Base-by-base conservation (phyloP, 1,140 invertebrate genomes). In the Mya arenaria region DNA sequence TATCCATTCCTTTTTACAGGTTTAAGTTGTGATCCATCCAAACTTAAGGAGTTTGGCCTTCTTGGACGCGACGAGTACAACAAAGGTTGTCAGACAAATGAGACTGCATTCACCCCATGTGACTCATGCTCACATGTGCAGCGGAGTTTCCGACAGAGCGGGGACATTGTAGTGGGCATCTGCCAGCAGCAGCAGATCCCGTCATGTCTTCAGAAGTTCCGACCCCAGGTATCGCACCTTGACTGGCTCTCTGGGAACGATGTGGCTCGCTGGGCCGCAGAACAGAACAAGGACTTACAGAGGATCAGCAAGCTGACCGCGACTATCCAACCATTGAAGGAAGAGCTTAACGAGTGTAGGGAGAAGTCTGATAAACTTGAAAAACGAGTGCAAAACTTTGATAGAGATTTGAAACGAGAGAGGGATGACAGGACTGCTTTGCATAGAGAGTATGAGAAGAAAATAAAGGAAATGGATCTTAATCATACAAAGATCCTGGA, bases 51-150 rank as follows among this genome's bases (percentile, higher is more conserved):
- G 30, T 82, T 65, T 65, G 71, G 79, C 39, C 13, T 71, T 28
- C 41, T 89, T 17, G 66, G 87, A 4, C 84, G 84, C 73, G 92
- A 92, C 60, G 85, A 84, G 28, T 90, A 85, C 72, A 89, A 88
- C 65, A 92, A 92, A 84, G 84, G 86, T 25, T 87, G 85, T 65
- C 92, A 92, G 85, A 92, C 92, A 30, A 78, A 84, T 30, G 92
- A 92, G 63, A 91, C 92, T 10, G 90, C 90, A 0, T 92, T 92
- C 86, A 87, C 92, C 1, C 90, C 92, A 23, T 92, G 92, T 86
- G 91, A 92, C 56, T 86, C 90, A 4, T 92, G 92, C 83, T 83
- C 86, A 44, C 62, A 88, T 6, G 90, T 92, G 48, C 92, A 92
- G 79, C 87, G 84, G 63, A 87, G 83, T 84, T 87, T 92, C 44